These are phyloP conservation scores for Pentalonia nigronervosa DNA, from an alignment of 1,140 invertebrate genomes.

Conservation along the genomic window DNA sequence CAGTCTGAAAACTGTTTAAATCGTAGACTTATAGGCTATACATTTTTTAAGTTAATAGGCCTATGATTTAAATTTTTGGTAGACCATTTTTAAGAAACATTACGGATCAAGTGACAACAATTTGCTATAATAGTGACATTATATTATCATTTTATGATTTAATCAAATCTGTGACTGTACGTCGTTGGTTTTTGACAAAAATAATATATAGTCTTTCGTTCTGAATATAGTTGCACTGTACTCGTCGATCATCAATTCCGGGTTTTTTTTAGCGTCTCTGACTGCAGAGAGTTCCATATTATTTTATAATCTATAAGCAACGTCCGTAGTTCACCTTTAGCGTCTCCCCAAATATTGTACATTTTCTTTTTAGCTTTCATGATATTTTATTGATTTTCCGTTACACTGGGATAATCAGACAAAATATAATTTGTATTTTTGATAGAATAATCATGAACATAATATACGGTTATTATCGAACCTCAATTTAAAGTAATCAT, in stretches of 20 bases:
- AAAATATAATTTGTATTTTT: neutral
- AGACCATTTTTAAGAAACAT: neutral
- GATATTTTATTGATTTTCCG: neutral
- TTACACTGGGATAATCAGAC: neutral
- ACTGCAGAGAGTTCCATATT: neutral
- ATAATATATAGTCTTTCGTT: neutral
- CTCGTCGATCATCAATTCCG: neutral
- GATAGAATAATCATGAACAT: neutral
- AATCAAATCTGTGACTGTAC: neutral
- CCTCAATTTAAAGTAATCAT: neutral
- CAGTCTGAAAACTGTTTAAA: neutral
- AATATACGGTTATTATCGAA: neutral
- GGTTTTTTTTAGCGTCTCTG: conserved; percentile 29
- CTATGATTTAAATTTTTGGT: no score
- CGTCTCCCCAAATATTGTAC: neutral
- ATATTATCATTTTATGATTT: no score
- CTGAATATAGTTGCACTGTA: neutral
- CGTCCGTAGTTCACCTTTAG: neutral
- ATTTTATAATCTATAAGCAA: no score
- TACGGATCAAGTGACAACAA: neutral
- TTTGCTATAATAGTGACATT: no score
- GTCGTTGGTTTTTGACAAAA: neutral
- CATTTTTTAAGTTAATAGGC: no score
- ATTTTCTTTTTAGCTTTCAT: neutral
- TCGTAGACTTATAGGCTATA: no score